A percentile compares a stretch with the other conserved stretches of the same genome.
Conservation (phyloP, 2,888 invertebrate genomes). For the Myopa tessellatipennis region DNA sequence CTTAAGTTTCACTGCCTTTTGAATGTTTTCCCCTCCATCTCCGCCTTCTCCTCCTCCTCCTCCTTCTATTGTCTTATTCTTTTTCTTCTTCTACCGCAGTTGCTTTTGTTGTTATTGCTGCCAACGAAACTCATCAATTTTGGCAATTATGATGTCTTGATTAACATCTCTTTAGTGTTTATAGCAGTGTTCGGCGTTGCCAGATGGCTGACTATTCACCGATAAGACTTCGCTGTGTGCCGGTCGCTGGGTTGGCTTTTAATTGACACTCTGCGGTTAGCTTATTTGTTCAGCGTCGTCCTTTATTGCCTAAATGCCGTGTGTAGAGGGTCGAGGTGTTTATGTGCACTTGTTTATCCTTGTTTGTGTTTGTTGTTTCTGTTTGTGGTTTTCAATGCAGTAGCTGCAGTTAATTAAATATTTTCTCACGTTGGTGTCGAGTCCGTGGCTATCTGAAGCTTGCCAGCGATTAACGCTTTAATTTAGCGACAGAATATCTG, state of each 20-base stretch:
- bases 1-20: neutral
- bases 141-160: constrained; percentile 50
- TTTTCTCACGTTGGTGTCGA: constrained; percentile 4
- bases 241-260: constrained; percentile 30
- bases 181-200: neutral
- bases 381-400: neutral
- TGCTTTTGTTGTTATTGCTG: constrained; percentile 49
- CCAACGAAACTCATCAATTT: constrained; percentile 63
- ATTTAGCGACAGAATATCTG: neutral
- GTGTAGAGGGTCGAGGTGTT: neutral
- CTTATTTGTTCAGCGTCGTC: constrained; percentile 39
- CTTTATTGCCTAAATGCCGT: neutral
- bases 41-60: neutral
- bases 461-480: neutral
- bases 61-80: neutral
- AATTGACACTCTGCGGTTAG: constrained; percentile 50
- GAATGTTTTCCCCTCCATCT: neutral
- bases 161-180: constrained; percentile 31
- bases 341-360: neutral
- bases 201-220: constrained; percentile 11
- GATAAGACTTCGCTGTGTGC: constrained; percentile 34
- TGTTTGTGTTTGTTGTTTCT: neutral
- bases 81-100: neutral
- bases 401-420: constrained; percentile 20
- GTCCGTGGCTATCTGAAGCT: neutral